Evolutionary conservation across 2,113 vertebrate genomes (phyloP).

Genomic region (Laticauda colubrina): DNA sequence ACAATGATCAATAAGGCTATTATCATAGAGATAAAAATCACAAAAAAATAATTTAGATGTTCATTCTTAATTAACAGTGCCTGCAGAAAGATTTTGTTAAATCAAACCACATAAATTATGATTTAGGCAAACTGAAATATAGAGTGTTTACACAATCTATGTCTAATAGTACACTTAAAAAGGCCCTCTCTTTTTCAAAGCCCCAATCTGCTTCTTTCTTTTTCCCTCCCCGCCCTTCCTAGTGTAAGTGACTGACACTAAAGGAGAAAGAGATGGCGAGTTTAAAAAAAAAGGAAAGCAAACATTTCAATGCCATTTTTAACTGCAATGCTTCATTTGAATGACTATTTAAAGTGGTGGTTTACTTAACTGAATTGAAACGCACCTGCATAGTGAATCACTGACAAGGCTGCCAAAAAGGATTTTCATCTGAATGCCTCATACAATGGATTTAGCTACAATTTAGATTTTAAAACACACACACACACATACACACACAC

Average conservation of each 20-base stretch:
- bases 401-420: conserved; percentile 44
- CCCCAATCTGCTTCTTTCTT: not conserved
- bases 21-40: not conserved
- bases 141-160: not conserved
- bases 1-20: not conserved
- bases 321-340: conserved; percentile 58
- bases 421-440: rapidly evolving
- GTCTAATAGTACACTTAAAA: not conserved
- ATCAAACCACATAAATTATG: not conserved
- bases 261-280: not conserved
- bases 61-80: not conserved
- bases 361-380: conserved; percentile 64
- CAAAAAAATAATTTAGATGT: not conserved
- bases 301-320: conserved; percentile 65
- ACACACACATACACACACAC: not conserved
- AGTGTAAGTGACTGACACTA: not conserved
- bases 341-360: conserved; percentile 45
- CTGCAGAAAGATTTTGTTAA: not conserved
- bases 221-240: not conserved
- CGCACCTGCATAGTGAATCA: conserved; percentile 59
- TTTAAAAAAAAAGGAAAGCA: conserved; percentile 38
- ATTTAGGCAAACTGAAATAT: not conserved
- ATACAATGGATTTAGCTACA: not conserved
- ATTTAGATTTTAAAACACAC: not conserved
- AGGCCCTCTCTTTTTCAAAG: not conserved